Conservation (phyloP, 2,888 invertebrate species). For the Papilio gigon region DNA sequence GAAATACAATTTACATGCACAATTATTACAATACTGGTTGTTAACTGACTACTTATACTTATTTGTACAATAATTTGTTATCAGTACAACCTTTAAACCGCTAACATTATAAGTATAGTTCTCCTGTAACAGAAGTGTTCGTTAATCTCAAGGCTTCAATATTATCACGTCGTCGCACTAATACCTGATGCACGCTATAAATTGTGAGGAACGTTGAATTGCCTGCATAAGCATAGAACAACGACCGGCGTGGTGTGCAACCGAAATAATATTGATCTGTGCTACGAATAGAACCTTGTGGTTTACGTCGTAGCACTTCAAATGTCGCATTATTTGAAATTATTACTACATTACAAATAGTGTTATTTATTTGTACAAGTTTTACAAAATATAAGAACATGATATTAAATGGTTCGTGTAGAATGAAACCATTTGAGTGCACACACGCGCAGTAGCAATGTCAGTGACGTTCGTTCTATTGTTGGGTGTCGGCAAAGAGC, state of each 20-base stretch:
- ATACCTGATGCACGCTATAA: not conserved
- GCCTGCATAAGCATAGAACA: not conserved
- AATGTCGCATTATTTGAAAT: not conserved
- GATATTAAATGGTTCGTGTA: not conserved
- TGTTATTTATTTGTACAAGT: too few relatives aligned
- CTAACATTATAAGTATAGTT: not conserved
- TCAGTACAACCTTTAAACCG: too few relatives aligned
- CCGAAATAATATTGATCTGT: constrained; percentile 19
- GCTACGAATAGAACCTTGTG: not conserved
- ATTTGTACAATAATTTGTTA: too few relatives aligned
- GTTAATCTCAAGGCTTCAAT: not conserved
- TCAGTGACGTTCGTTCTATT: not conserved
- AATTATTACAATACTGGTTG: too few relatives aligned
- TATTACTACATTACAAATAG: not conserved
- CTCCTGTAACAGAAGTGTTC: not conserved
- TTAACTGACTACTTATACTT: too few relatives aligned
- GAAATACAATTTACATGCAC: too few relatives aligned
- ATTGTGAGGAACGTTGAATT: constrained; percentile 2
- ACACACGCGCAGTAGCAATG: not conserved
- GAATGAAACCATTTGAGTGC: not conserved
- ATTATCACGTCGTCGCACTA: constrained; percentile 1
- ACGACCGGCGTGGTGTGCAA: constrained; percentile 1
- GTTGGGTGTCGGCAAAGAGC: not conserved
- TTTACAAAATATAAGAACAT: not conserved
- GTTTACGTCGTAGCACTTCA: not conserved